phyloP scores from a whole-genome alignment of 2,113 vertebrate species.

The Arothron firmamentum region DNA sequence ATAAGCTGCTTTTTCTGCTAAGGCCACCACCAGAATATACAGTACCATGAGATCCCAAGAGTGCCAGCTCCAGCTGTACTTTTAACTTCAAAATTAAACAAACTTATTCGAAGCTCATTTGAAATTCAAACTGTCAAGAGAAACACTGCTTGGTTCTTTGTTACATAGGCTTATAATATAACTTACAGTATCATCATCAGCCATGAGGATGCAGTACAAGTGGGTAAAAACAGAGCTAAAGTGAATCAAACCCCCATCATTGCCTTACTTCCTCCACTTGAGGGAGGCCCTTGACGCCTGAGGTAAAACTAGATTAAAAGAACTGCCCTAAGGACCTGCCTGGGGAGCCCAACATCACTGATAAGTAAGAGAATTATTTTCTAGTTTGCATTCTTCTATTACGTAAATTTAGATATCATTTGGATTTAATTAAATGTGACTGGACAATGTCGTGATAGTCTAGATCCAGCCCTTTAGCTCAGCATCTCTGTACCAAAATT shows the following conservation, averaged over 20 bases:
- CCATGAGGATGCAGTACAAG: neutral
- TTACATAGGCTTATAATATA: slow-evolving; percentile 30
- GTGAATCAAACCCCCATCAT: slow-evolving; percentile 31
- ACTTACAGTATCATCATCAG: slow-evolving; percentile 16
- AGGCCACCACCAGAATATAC: neutral
- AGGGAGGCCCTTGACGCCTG: slow-evolving; percentile 35
- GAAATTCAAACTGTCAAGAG: slow-evolving; percentile 11
- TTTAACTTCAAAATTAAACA: no score
- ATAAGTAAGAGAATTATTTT: slow-evolving; percentile 58
- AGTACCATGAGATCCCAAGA: no score
- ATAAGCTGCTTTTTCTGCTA: no score
- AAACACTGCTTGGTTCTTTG: slow-evolving; percentile 23
- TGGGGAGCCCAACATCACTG: slow-evolving; percentile 36
- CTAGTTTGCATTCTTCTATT: slow-evolving; percentile 48
- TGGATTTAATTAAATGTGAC: slow-evolving; percentile 62
- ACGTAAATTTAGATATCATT: slow-evolving; percentile 59
- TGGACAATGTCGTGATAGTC: slow-evolving; percentile 28
- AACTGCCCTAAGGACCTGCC: slow-evolving; percentile 47
- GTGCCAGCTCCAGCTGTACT: no score
- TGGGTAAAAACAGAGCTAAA: slow-evolving; percentile 30
- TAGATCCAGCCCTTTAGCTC: no score
- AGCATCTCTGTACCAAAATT: no score
- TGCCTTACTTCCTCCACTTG: slow-evolving; percentile 44
- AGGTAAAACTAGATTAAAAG: slow-evolving; percentile 55
- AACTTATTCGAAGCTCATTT: slow-evolving; percentile 11